Evolutionary conservation across 1,140 invertebrate species (phyloP).

Genomic region (Brachionus koreanus): DNA sequence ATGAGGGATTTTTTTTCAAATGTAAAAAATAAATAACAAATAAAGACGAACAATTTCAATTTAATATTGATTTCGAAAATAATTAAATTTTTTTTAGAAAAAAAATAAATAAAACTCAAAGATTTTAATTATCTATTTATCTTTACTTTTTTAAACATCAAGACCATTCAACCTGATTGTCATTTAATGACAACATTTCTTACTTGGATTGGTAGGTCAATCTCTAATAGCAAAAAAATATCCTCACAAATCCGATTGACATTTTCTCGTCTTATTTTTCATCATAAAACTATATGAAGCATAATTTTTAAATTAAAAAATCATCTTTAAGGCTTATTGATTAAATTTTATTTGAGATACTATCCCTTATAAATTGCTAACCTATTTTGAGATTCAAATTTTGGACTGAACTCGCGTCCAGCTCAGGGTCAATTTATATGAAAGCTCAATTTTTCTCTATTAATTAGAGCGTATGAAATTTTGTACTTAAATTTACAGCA

Average conservation of each 20-base stretch:
- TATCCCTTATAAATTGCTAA: neutral
- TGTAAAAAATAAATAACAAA: neutral
- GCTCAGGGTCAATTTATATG: neutral
- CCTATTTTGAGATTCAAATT: constrained; percentile 5
- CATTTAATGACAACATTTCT: constrained; percentile 5
- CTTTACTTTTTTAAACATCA: neutral
- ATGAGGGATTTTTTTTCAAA: neutral
- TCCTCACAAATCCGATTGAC: constrained; percentile 20
- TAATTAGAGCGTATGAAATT: constrained; percentile 9
- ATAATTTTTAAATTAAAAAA: constrained; percentile 25
- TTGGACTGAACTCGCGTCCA: constrained; percentile 3
- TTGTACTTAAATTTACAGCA: neutral
- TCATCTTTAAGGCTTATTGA: constrained; percentile 27
- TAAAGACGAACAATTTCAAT: neutral
- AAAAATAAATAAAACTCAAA: neutral
- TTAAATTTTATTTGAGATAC: neutral
- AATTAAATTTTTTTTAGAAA: constrained; percentile 3
- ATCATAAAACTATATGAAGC: neutral
- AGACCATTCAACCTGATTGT: neutral
- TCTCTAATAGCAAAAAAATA: neutral
- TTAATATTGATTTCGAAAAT: constrained; percentile 30
- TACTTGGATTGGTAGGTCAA: neutral
- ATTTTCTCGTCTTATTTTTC: neutral
- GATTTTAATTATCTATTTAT: constrained; percentile 36
- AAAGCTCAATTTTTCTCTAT: neutral